A percentile compares a stretch with the other conserved stretches of the same genome.
These are phyloP conservation scores for Pachyrhynchus sulphureomaculatus DNA, from an alignment of 1,140 invertebrate species.

Conservation along the genomic window DNA sequence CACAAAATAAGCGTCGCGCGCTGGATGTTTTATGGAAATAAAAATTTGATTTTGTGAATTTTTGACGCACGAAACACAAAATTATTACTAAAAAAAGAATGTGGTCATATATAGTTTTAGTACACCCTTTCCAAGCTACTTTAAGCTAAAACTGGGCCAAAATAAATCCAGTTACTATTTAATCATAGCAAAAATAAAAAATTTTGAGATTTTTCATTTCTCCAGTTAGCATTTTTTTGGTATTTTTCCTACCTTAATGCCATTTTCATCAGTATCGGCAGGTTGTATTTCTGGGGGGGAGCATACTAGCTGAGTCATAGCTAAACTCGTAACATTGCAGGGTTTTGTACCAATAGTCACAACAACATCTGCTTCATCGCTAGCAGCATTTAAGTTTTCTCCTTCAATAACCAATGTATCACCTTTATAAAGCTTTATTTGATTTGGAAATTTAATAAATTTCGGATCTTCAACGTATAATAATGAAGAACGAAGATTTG, in stretches of 20 bases:
- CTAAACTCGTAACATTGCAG: slow-evolving; percentile 93
- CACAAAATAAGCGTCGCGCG: too few species aligned
- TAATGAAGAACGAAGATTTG: slow-evolving; percentile 74
- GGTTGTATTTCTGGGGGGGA: slow-evolving; percentile 85
- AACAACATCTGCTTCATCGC: slow-evolving; percentile 89
- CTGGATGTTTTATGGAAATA: too few species aligned
- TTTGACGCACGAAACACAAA: too few species aligned
- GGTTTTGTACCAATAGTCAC: slow-evolving; percentile 86
- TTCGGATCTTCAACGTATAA: slow-evolving; percentile 91
- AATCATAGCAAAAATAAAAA: too few species aligned
- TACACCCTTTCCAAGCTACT: too few species aligned
- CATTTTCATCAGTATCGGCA: slow-evolving; percentile 82
- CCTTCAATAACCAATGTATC: slow-evolving; percentile 95
- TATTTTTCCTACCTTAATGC: slow-evolving; percentile 61
- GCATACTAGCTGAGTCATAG: slow-evolving; percentile 85
- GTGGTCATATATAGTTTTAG: too few species aligned
- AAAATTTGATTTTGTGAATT: too few species aligned
- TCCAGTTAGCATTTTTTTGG: too few species aligned
- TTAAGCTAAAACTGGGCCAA: too few species aligned
- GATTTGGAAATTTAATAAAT: slow-evolving; percentile 83
- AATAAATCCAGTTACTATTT: too few species aligned
- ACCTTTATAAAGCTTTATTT: slow-evolving; percentile 88
- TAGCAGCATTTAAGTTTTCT: slow-evolving; percentile 86
- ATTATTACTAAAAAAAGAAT: too few species aligned
- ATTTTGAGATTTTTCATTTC: too few species aligned